Evolutionary conservation across 30 jellyfish, hydroid and myxozoan species (phyloP), one percentile per base, ranked within the genome.

Genomic region (Hydractinia symbiolongicarpus): DNA sequence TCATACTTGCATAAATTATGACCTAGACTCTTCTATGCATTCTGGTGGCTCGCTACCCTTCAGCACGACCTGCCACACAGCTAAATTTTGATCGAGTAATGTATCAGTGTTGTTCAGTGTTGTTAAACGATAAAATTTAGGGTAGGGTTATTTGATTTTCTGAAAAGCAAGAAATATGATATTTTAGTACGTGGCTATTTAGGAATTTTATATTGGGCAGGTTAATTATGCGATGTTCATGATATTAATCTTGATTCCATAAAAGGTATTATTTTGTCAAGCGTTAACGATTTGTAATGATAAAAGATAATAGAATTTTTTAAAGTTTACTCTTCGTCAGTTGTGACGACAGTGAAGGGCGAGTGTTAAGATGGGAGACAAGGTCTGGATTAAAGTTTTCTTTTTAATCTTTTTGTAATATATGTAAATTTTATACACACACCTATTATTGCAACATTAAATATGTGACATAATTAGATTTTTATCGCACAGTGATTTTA

Each of bases 121-220:
- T 30, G 44, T 30, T 30, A 30, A 30, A 30, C 44, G 44, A 30
- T 30, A 30, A 30, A 30, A 30, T 30, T 30, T 30, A 30, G 44
- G 44, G 44, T 30, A 30, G 44, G 44, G 44, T 30, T 30, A 30
- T 30, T 30, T 30, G 44, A 30, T 30, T 0, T 30, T 30, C 44
- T 30, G 1, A 30, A 30, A 30, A 30, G 44, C 44, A 30, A 30
- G 44, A 30, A 30, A 30, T 30, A 30, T 30, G 44, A 30, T 30
- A 30, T 30, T 30, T 30, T 30, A 30, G 16, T 51, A 4, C 74
- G 40, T 64, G 4, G 40, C 74, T 64, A 64, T 64, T n/a, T 1
- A 64, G 74, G 74, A 64, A 64, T 64, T 64, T 64, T n/a, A 64
- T 64, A n/a, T 64, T 6, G 74, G 74, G 74, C 40, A n/a, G 74